Evolutionary conservation across 2,113 vertebrate species (phyloP), one percentile per base, ranked within the genome.

Genomic region (Alligator sinensis): DNA sequence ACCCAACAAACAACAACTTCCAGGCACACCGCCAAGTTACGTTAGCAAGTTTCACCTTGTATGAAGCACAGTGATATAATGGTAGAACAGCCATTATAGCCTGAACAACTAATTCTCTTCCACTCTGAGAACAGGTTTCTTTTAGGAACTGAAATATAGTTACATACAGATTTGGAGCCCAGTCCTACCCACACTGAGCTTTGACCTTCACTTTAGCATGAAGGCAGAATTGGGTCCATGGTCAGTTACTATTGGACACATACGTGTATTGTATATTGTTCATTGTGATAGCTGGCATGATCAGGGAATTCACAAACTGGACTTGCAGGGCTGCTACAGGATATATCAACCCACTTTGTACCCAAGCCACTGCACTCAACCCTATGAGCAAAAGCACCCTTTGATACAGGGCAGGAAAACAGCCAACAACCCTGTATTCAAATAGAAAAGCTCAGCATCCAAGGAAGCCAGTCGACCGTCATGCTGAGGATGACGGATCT

Each of bases 101-200:
- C 87, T 87, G 94, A 59, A 82, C 66, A 77, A 80, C 83, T 91
- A 95, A 95, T 97, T 97, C 95, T 93, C 60, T 96, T 77, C 18
- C 74, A 64, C 82, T 95, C 94, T 90, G 74, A 95, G 96, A 91
- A 79, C 66, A 83, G 66, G 87, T 82, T 97, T 94, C 85, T 83
- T 92, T 93, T 87, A 94, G 66, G 84, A 96, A 92, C 34, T 95
- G 90, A 97, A 96, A 96, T 93, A 95, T 95, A 82, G 91, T 96
- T 91, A 95, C 14, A 38, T 87, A 96, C 34, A 68, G 57, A 97
- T 76, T 88, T 94, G 90, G 80, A 94, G 87, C n/a, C 90, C 87
- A 88, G 87, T 75, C 87, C 75, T 80, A 21, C 88, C 57, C 3
- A 1, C 11, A 22, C 0, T 70, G 61, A 34, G 2, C 2, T 89